Evolutionary conservation across 1,140 invertebrate species (phyloP), one percentile per base, ranked within the genome.

Genomic region (Trypoxylus dichotomus): DNA sequence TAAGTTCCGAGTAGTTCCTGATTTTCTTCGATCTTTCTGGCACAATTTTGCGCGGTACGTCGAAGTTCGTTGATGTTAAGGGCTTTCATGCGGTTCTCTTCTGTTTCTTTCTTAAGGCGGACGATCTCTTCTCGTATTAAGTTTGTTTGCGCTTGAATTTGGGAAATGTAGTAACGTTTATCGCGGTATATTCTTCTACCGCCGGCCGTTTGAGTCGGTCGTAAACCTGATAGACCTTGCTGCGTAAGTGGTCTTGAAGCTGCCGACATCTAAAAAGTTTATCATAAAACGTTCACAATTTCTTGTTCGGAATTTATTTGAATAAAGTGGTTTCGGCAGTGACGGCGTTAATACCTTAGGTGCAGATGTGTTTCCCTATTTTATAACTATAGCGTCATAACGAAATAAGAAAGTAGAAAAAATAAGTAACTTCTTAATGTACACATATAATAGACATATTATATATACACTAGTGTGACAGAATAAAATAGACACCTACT

Each of bases 61-160:
- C 78, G 71, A 43, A 78, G 43, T 75, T 79, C 74, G 27, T 78
- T 58, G 19, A 76, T 63, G 76, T 80, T 81, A 37, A 76, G 72
- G 5, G 79, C 60, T 42, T 68, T 71, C 24, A 79, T 75, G 27
- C 77, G 76, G 72, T 75, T 68, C 32, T 80, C 79, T n/a, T 78
- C 68, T 2, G 78, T 81, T 29, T 63, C 71, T 42, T 78, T 78
- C 24, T 78, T 77, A 3, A 82, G 32, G 10, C 75, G 41, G 6
- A 29, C 77, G 19, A 82, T 79, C 78, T 82, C 81, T 25, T 82
- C 81, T 10, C 77, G 79, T 29, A 82, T 81, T 72, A 37, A n/a
- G 41, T 79, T 79, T 77, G 79, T 82, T 68, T 82, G 81, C 13
- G 77, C 73, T 77, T 82, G 80, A 42, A 82, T 78, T 78, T 29